Conservation (phyloP, 2,797 vertebrate species). For the Channa striata region DNA sequence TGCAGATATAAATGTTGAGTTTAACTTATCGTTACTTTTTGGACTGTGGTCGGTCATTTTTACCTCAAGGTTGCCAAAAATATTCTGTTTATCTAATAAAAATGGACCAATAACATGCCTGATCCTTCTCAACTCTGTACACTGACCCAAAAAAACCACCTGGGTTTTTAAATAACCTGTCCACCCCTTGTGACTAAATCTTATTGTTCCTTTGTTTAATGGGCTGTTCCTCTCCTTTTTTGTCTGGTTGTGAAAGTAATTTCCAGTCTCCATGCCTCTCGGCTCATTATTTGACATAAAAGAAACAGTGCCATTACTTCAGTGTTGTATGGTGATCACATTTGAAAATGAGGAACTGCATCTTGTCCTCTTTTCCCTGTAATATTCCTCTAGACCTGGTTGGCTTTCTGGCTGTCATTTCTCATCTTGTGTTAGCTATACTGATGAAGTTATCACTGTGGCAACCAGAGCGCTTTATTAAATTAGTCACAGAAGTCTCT, state of each 20-base stretch:
- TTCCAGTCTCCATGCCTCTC: neutral
- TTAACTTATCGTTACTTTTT: neutral
- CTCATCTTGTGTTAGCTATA: constrained; percentile 18
- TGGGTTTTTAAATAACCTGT: constrained; percentile 1
- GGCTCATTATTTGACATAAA: constrained; percentile 1
- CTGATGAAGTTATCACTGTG: constrained; percentile 48
- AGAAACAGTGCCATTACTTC: constrained; percentile 41
- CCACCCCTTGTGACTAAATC: neutral
- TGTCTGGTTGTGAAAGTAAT: neutral
- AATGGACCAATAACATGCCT: constrained; percentile 15
- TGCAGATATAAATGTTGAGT: constrained; percentile 33
- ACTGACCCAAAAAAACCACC: constrained; percentile 1
- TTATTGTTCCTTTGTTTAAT: neutral
- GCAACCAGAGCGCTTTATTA: constrained; percentile 39
- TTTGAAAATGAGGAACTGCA: constrained; percentile 37
- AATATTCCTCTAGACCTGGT: constrained; percentile 24
- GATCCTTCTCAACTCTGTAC: neutral
- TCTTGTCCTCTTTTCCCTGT: constrained; percentile 6
- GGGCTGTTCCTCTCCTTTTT: neutral
- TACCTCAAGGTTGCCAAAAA: constrained; percentile 41
- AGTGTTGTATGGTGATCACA: constrained; percentile 57
- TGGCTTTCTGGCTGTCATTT: constrained; percentile 23
- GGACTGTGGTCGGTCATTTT: constrained; percentile 26
- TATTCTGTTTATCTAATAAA: constrained; percentile 69
- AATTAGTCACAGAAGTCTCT: constrained; percentile 88